A percentile compares a stretch with the other conserved stretches of the same genome.
These are phyloP conservation scores for Drosophila macrospina DNA, from an alignment of 2,888 invertebrate species.

Conservation along the genomic window DNA sequence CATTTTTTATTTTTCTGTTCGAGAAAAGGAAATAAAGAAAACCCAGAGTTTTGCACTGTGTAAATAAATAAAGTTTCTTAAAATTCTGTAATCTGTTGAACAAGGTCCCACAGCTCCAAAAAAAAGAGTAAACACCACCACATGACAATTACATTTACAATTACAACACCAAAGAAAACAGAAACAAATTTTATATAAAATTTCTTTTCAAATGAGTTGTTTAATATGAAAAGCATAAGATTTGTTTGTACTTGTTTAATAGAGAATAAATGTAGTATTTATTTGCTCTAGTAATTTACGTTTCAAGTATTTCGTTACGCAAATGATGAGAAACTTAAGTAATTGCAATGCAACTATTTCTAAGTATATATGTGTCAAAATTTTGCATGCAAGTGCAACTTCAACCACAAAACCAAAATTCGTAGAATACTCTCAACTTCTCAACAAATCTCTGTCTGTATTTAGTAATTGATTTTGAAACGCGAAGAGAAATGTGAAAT, in stretches of 20 bases:
- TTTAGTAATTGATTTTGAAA: conserved; percentile 65
- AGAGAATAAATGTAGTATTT: conserved; percentile 2
- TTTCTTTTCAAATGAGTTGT: neutral
- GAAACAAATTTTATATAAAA: neutral
- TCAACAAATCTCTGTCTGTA: conserved; percentile 25
- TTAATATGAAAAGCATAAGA: conserved; percentile 20
- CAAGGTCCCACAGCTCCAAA: conserved; percentile 3
- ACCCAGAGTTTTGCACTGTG: too few species aligned
- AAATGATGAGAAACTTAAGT: conserved; percentile 49
- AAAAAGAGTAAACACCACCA: conserved; percentile 43
- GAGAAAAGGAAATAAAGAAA: too few species aligned
- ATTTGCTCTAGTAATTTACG: conserved; percentile 22
- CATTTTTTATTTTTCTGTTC: too few species aligned
- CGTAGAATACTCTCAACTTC: conserved; percentile 30
- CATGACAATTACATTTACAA: conserved; percentile 24
- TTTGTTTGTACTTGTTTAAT: conserved; percentile 4
- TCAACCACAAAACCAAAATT: conserved; percentile 56
- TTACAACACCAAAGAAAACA: conserved; percentile 29
- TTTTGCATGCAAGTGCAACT: conserved; percentile 37
- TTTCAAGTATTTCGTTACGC: conserved; percentile 54
- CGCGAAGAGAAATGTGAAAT: conserved; percentile 35
- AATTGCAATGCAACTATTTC: conserved; percentile 32
- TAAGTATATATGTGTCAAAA: conserved; percentile 43
- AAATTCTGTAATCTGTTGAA: conserved; percentile 30
- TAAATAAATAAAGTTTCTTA: too few species aligned